Evolutionary conservation across 2,797 vertebrate species (phyloP), one percentile per base, ranked within the genome.

Genomic region (Synaphobranchus kaupii): DNA sequence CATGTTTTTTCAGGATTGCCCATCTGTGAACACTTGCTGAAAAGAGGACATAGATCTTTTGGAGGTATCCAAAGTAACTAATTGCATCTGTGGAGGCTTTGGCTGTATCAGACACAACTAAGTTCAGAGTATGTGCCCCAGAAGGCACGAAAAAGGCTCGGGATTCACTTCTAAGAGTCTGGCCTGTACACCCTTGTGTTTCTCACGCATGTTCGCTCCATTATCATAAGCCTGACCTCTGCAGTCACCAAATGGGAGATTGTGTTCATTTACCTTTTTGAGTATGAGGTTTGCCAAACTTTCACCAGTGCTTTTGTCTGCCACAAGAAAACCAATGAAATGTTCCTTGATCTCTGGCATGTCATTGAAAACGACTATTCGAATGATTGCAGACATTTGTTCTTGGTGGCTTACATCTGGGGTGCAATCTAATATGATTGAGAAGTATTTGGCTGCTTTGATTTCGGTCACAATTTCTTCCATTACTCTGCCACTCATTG

Each of bases 71-170:
- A 84, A 89, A 90, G 78, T 86, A 87, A 5, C 82, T 20, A 85
- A 34, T 3, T 34, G 85, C 88, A 86, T 88, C 84, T 83, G 68
- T 54, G 31, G 88, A 88, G 7, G 82, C 71, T 86, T 90, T 89
- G n/a, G 90, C 88, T 81, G 89, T 84, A 86, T 91, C 84, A 84
- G 83, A 83, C 47, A 88, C 87, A 1, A 90, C 68, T 9, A 90
- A 56, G 13, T 90, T 90, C 66, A 89, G 31, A 3, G 87, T 88
- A 34, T 89, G 73, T 85, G 88, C 88, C n/a, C 80, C 82, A 87
- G 78, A 89, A 28, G 83, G 83, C 39, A 90, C 84, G 22, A 88
- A 88, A 22, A 85, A 25, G 8, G 73, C 82, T 85, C 83, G 48
- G 84, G 66, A 71, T 88, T 85, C 34, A 15, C 80, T 81, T 48